phyloP scores from a whole-genome alignment of 2,113 vertebrate genomes.

The Cavia aperea region DNA sequence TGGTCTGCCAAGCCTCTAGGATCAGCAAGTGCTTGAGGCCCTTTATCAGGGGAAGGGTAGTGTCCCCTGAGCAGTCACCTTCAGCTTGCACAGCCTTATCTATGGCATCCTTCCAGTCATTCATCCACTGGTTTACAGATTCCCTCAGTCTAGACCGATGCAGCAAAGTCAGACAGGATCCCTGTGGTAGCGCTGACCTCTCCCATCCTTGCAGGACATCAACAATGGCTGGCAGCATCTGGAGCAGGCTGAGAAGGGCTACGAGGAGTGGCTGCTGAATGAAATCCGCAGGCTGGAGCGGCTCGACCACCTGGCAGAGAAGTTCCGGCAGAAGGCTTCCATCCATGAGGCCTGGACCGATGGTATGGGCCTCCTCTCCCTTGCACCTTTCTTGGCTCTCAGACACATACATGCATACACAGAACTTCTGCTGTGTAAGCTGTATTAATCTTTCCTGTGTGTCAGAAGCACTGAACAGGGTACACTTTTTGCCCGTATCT shows the following conservation, averaged over 20 bases:
- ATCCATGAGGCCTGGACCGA: constrained; percentile 94
- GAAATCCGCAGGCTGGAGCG: constrained; percentile 92
- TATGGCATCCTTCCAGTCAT: too few relatives aligned
- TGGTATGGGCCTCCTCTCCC: constrained; percentile 67
- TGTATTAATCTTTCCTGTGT: neutral
- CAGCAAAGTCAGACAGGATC: neutral
- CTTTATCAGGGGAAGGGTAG: too few relatives aligned
- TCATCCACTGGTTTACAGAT: neutral
- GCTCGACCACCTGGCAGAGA: constrained; percentile 91
- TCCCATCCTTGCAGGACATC: constrained; percentile 81
- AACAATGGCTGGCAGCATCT: constrained; percentile 89
- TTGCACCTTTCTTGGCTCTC: accelerated
- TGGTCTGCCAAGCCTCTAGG: neutral
- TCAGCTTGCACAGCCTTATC: neutral
- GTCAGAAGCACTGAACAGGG: neutral
- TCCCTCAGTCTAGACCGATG: neutral
- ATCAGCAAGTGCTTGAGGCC: neutral
- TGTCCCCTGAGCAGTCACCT: neutral
- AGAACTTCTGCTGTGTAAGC: accelerated
- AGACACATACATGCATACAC: accelerated
- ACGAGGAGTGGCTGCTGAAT: constrained; percentile 93
- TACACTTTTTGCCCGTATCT: neutral
- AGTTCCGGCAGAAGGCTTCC: constrained; percentile 92
- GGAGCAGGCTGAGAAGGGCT: constrained; percentile 93
- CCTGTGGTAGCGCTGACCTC: neutral